Evolutionary conservation across 2,113 vertebrate genomes (phyloP).

Genomic region (Motacilla alba): DNA sequence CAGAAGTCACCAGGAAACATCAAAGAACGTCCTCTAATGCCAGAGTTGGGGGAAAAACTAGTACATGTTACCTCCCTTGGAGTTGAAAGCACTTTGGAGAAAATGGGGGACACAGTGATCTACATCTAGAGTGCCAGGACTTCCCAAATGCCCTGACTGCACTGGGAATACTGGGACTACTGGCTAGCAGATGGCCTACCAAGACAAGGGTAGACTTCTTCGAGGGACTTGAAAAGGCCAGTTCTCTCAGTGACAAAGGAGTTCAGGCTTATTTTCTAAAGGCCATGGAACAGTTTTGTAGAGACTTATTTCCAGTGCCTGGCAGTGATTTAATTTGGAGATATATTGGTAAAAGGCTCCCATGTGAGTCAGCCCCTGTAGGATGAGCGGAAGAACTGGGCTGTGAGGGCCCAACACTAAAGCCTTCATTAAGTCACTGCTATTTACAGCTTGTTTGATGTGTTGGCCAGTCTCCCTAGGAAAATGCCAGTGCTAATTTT

Average conservation of each 20-base stretch:
- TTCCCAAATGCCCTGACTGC: not conserved
- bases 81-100: not conserved
- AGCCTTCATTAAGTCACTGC: conserved; percentile 35
- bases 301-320: not conserved
- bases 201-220: not conserved
- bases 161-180: not conserved
- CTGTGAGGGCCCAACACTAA: not conserved
- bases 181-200: not conserved
- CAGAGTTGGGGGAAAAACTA: not conserved
- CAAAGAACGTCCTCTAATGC: not conserved
- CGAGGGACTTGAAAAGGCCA: not conserved
- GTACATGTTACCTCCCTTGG: not conserved
- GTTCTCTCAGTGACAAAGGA: not conserved
- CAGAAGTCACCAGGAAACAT: not conserved
- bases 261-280: not conserved
- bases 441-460: conserved; percentile 58
- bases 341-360: not conserved
- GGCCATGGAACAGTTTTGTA: not conserved
- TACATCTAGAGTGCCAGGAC: not conserved
- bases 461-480: not conserved
- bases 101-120: not conserved
- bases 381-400: not conserved
- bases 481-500: conserved; percentile 64
- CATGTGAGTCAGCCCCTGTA: not conserved
- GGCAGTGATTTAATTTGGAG: not conserved